These are phyloP conservation scores for Callipepla squamata DNA, from an alignment of 2,113 vertebrate genomes.

Conservation along the genomic window DNA sequence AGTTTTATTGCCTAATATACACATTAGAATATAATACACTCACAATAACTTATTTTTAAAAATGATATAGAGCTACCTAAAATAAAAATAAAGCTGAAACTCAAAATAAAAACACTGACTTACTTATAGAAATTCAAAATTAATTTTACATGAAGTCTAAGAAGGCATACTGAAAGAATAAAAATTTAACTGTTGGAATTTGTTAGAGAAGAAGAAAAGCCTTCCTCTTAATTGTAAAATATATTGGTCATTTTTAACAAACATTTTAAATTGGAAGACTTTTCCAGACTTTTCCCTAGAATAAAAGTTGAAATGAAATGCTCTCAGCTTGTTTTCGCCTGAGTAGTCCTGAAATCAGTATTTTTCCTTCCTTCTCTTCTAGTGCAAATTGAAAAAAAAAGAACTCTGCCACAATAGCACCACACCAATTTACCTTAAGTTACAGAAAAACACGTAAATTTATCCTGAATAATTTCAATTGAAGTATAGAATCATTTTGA, in stretches of 20 bases:
- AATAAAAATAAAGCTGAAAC: background rate
- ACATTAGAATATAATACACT: rapidly evolving
- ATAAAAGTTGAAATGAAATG: background rate
- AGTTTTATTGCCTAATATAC: background rate
- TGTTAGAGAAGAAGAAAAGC: background rate
- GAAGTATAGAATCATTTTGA: background rate
- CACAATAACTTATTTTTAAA: background rate
- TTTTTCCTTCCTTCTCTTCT: background rate
- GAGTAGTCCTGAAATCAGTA: background rate
- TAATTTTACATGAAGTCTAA: background rate
- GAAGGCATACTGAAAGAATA: background rate
- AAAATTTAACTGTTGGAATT: background rate
- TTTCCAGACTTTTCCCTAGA: background rate
- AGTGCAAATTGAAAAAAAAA: background rate
- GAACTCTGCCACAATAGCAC: background rate
- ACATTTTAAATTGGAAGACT: background rate
- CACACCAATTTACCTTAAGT: background rate
- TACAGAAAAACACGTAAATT: background rate
- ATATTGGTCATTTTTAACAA: background rate
- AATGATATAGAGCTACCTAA: background rate
- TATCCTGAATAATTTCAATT: background rate
- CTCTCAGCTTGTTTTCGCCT: background rate
- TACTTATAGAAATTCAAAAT: background rate
- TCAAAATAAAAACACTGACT: background rate
- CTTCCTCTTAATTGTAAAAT: background rate